These are phyloP conservation scores for Pseudocheirus occidentalis DNA, from an alignment of 2,797 vertebrate species.

Conservation along the genomic window DNA sequence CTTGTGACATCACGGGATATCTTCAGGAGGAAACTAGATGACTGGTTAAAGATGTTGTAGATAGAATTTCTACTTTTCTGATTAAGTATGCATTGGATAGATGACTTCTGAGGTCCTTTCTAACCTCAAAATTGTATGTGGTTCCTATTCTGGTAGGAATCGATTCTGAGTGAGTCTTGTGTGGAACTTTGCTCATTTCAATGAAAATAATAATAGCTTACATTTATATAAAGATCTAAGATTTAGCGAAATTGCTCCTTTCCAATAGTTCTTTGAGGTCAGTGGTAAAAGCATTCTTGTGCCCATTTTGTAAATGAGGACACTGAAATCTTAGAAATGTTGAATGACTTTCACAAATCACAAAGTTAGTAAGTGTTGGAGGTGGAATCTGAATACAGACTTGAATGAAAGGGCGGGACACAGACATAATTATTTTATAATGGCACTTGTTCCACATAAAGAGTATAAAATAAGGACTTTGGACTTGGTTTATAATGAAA, in stretches of 20 bases:
- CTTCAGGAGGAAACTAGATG: not conserved
- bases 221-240: not conserved
- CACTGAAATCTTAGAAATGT: not conserved
- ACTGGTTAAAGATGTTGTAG: not conserved
- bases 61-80: not conserved
- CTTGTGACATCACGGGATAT: not conserved
- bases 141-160: not conserved
- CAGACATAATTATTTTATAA: not conserved
- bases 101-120: not conserved
- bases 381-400: not conserved
- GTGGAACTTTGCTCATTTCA: not conserved
- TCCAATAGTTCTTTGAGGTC: not conserved
- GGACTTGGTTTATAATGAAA: not conserved
- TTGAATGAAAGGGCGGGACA: not conserved
- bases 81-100: not conserved
- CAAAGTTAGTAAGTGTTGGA: not conserved
- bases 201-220: not conserved
- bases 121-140: not conserved
- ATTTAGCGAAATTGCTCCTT: not conserved
- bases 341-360: not conserved
- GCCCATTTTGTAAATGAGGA: not conserved
- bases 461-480: not conserved
- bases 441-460: not conserved
- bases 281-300: not conserved
- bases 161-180: not conserved